Percentiles rank a stretch among this genome's conserved stretches.
Evolutionary conservation across 2,888 invertebrate species (phyloP).

Genomic region (Drosophila birchii): DNA sequence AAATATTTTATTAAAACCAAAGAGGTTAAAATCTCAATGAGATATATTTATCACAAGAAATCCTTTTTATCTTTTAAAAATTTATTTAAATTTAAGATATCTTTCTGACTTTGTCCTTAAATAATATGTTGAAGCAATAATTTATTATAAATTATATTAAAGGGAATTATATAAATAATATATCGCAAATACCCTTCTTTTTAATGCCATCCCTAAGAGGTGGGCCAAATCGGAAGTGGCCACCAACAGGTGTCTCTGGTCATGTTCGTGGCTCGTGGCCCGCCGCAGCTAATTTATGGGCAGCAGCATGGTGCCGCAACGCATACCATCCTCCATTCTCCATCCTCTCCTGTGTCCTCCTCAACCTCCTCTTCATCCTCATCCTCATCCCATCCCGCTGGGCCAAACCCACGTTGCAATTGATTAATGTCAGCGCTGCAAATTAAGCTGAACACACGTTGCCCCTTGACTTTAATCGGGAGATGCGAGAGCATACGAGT

Average conservation of each 20-base stretch:
- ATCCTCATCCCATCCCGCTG: constrained; percentile 36
- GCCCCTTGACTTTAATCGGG: constrained; percentile 30
- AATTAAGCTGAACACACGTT: constrained; percentile 37
- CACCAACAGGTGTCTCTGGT: constrained; percentile 66
- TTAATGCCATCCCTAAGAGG: constrained; percentile 1
- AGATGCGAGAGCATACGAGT: constrained; percentile 37
- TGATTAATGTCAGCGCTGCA: constrained; percentile 70
- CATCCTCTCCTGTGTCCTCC: background rate
- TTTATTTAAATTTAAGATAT: no score
- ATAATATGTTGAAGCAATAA: no score
- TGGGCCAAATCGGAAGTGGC: constrained; percentile 43
- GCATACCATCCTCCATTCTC: background rate
- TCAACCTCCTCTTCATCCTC: background rate
- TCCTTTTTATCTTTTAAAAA: accelerated
- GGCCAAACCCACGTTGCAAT: constrained; percentile 53
- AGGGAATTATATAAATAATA: no score
- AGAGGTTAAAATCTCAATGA: background rate
- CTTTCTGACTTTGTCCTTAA: no score
- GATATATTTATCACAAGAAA: constrained; percentile 3
- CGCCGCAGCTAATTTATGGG: constrained; percentile 60
- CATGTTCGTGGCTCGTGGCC: constrained; percentile 22
- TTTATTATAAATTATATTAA: no score
- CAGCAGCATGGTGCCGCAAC: constrained; percentile 28
- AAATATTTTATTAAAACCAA: no score
- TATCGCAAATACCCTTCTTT: constrained; percentile 22